Evolutionary conservation across 2,888 invertebrate genomes (phyloP).

Genomic region (Tipula helvola): DNA sequence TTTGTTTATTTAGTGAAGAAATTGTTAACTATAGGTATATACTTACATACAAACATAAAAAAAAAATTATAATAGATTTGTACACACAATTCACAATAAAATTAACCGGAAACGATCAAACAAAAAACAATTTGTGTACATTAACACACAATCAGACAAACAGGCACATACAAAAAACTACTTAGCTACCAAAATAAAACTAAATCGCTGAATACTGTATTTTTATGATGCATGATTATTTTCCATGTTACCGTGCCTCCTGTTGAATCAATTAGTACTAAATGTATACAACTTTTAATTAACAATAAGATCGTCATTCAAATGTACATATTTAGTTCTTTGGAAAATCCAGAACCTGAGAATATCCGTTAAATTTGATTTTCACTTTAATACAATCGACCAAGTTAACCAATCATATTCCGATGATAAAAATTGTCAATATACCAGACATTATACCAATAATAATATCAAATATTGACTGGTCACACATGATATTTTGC

Average conservation of each 20-base stretch:
- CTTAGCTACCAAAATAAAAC: background rate
- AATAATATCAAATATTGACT: no score
- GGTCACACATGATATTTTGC: no score
- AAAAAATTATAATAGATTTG: background rate
- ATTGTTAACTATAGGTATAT: background rate
- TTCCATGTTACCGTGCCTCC: background rate
- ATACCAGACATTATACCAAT: no score
- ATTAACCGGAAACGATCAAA: background rate
- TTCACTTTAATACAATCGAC: no score
- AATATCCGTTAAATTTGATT: no score
- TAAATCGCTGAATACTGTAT: background rate
- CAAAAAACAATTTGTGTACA: background rate
- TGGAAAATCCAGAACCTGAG: no score
- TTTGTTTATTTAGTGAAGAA: background rate
- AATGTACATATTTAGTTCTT: no score
- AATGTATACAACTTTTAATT: no score
- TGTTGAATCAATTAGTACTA: no score
- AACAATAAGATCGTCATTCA: no score
- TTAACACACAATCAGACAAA: background rate
- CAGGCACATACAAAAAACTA: background rate
- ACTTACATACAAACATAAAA: background rate
- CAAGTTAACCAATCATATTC: no score
- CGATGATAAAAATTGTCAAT: no score
- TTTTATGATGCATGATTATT: background rate
- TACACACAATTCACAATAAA: background rate